phyloP scores from a whole-genome alignment of 23 tunicate genomes.

The Halocynthia aurantium region DNA sequence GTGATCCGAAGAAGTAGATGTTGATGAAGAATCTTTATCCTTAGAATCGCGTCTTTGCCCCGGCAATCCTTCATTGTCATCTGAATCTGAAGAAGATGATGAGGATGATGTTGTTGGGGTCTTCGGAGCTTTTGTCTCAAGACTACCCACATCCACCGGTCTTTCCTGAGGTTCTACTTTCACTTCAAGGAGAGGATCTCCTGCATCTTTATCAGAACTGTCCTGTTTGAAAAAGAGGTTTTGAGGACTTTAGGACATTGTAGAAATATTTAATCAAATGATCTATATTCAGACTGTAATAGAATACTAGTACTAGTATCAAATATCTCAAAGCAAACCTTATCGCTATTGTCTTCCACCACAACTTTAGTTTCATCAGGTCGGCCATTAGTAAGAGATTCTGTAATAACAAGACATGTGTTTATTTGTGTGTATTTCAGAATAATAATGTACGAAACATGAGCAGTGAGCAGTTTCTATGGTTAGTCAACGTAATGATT shows the following conservation, averaged over 20 bases:
- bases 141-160: constrained; percentile 1
- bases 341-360: background rate
- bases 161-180: constrained; percentile 1
- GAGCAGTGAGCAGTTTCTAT: no score
- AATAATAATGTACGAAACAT: no score
- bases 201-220: no score
- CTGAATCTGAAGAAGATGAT: background rate
- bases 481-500: background rate
- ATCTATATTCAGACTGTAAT: no score
- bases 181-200: background rate
- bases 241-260: no score
- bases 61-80: background rate
- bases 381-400: background rate
- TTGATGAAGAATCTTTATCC: background rate
- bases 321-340: background rate
- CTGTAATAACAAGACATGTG: background rate
- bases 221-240: no score
- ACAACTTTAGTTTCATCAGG: background rate
- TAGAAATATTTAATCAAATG: no score
- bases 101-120: background rate
- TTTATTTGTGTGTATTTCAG: no score
- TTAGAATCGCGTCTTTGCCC: background rate
- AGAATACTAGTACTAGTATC: no score
- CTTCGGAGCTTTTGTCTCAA: background rate
- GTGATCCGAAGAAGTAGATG: no score